Percentiles rank a stretch among this genome's conserved stretches.
phyloP scores from a whole-genome alignment of 2,888 invertebrate species.

The Desoria tigrina region DNA sequence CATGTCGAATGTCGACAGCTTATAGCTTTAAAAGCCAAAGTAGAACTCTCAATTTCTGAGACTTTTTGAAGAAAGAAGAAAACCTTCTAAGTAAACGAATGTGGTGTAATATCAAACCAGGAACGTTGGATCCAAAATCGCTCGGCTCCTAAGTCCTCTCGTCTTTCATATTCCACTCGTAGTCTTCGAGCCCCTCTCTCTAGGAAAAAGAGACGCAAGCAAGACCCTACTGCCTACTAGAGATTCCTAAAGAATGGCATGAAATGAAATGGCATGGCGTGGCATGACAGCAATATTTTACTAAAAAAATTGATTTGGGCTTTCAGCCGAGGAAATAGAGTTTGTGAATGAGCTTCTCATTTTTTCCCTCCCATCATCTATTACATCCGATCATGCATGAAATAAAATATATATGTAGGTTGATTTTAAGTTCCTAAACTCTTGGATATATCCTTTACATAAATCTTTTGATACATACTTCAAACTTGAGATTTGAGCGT shows the following conservation, averaged over 20 bases:
- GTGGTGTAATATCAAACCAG: too few relatives aligned
- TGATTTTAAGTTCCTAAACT: neutral
- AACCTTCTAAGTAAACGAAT: constrained; percentile 6
- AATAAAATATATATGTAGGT: constrained; percentile 14
- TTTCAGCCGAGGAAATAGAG: constrained; percentile 7
- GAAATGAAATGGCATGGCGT: neutral
- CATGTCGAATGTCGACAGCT: constrained; percentile 13
- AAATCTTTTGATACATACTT: too few relatives aligned
- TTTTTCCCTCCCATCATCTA: constrained; percentile 13
- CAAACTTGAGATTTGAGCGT: too few relatives aligned
- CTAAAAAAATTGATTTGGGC: constrained; percentile 16
- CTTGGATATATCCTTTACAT: too few relatives aligned
- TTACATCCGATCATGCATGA: constrained; percentile 6
- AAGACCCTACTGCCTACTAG: too few relatives aligned
- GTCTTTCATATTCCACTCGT: too few relatives aligned
- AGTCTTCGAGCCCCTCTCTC: too few relatives aligned
- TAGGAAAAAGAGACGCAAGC: too few relatives aligned
- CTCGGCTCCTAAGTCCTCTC: too few relatives aligned
- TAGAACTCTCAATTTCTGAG: constrained; percentile 10
- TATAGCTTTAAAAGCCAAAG: constrained; percentile 15
- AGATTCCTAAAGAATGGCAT: too few relatives aligned
- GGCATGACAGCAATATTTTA: constrained; percentile 10
- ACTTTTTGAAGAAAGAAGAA: neutral
- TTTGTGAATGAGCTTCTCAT: constrained; percentile 20
- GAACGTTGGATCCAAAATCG: too few relatives aligned